Conservation (phyloP, 2,888 invertebrate species). For the Melipona bicolor region DNA sequence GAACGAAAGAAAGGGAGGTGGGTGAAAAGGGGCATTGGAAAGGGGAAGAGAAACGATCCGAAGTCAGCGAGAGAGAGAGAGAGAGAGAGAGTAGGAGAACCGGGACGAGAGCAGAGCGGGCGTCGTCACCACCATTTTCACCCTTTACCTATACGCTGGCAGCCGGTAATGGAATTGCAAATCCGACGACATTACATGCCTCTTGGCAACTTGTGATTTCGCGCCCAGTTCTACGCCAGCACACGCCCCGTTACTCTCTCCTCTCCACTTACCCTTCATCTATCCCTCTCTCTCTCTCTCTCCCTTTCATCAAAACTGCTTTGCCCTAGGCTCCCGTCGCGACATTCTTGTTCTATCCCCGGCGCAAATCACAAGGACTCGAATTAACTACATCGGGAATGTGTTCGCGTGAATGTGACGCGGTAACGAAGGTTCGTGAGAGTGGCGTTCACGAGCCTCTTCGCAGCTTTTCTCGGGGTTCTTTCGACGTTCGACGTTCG, state of each 20-base stretch:
- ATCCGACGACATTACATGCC: conserved; percentile 82
- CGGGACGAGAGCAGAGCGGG: conserved; percentile 33
- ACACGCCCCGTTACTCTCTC: conserved; percentile 49
- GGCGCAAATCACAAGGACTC: conserved; percentile 62
- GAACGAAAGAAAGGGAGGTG: conserved; percentile 1
- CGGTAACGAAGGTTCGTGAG: conserved; percentile 39
- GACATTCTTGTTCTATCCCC: conserved; percentile 37
- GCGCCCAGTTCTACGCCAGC: conserved; percentile 72
- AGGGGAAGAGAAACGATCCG: conserved; percentile 18
- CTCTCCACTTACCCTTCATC: neutral
- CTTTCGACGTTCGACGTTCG: neutral
- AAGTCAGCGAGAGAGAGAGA: neutral
- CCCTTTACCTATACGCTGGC: conserved; percentile 71
- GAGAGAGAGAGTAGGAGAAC: conserved; percentile 22
- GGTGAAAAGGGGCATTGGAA: neutral
- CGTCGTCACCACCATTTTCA: conserved; percentile 69
- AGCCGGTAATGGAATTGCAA: conserved; percentile 82
- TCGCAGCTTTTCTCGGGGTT: neutral
- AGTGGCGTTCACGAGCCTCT: conserved; percentile 9
- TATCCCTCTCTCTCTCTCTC: conserved; percentile 14
- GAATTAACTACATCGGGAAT: conserved; percentile 73
- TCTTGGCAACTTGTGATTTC: conserved; percentile 83
- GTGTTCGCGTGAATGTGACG: conserved; percentile 57
- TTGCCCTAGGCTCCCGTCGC: conserved; percentile 26
- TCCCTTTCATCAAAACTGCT: conserved; percentile 10